Percentiles rank a stretch among this genome's conserved stretches.
Evolutionary conservation across 92 coral and sea anemone species (phyloP).

Genomic region (Palythoa grandis): DNA sequence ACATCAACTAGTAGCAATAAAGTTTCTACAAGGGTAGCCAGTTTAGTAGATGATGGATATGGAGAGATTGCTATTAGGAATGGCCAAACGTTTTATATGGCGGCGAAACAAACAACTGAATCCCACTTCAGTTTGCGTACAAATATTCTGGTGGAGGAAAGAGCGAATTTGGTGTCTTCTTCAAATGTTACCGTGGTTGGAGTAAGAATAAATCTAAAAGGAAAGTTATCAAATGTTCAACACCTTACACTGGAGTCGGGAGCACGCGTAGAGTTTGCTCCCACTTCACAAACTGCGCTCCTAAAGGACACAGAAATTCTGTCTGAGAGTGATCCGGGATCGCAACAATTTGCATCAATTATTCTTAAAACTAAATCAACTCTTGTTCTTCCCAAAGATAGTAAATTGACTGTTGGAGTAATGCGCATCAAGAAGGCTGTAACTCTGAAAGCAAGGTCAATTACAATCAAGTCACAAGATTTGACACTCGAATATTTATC

Average conservation of each 20-base stretch:
- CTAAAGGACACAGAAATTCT: slow-evolving; percentile 29
- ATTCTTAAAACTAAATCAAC: slow-evolving; percentile 63
- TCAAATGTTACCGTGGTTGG: slow-evolving; percentile 68
- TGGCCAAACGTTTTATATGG: slow-evolving; percentile 61
- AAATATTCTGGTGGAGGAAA: slow-evolving; percentile 54
- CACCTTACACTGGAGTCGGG: slow-evolving; percentile 64
- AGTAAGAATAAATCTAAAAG: slow-evolving; percentile 55
- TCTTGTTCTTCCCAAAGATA: slow-evolving; percentile 57
- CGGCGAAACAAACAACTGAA: slow-evolving; percentile 55
- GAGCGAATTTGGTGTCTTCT: slow-evolving; percentile 62
- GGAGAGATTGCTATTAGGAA: slow-evolving; percentile 59
- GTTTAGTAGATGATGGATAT: slow-evolving; percentile 52
- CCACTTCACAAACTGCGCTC: slow-evolving; percentile 60
- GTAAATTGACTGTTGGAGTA: slow-evolving; percentile 49
- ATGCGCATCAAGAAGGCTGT: no score
- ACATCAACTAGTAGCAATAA: slow-evolving; percentile 16
- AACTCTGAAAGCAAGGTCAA: no score
- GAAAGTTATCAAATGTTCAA: slow-evolving; percentile 61
- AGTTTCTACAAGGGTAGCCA: slow-evolving; percentile 44
- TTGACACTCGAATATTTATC: slow-evolving; percentile 59
- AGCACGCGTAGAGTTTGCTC: slow-evolving; percentile 58
- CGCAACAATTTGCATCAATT: slow-evolving; percentile 67
- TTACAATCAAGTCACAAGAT: slow-evolving; percentile 39
- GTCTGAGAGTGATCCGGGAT: slow-evolving; percentile 57
- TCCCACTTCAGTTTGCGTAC: slow-evolving; percentile 62